Conservation (phyloP, 1,140 invertebrate genomes). For the Drosophila leontia region DNA sequence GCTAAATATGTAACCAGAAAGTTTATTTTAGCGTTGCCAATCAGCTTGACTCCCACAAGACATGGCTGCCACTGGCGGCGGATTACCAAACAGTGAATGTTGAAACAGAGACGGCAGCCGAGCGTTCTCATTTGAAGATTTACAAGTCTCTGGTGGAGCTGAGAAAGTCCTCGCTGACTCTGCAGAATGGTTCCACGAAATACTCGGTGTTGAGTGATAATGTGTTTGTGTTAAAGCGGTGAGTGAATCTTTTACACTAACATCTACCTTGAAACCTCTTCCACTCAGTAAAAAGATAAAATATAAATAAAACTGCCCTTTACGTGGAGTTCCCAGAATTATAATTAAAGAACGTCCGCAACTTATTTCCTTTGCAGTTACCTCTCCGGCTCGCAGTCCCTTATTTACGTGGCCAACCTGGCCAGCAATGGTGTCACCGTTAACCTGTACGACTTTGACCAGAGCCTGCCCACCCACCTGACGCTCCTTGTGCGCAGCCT, state of each 20-base stretch:
- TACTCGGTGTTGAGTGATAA: constrained; percentile 73
- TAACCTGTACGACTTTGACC: constrained; percentile 55
- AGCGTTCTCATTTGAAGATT: constrained; percentile 73
- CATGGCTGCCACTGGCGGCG: constrained; percentile 89
- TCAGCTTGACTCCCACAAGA: too few species aligned
- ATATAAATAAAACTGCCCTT: too few species aligned
- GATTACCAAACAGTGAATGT: constrained; percentile 87
- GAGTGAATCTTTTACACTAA: constrained; percentile 13
- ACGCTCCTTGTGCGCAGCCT: constrained; percentile 55
- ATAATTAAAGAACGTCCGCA: background rate
- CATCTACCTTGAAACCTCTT: background rate
- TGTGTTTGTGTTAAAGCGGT: constrained; percentile 82
- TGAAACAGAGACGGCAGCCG: constrained; percentile 38
- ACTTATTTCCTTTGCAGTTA: background rate
- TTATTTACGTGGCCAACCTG: constrained; percentile 61
- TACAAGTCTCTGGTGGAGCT: constrained; percentile 69
- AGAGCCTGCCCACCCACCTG: constrained; percentile 47
- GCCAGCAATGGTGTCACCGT: constrained; percentile 40
- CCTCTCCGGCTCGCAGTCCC: constrained; percentile 26
- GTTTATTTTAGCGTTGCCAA: too few species aligned
- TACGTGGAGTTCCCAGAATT: background rate
- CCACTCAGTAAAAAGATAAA: too few species aligned
- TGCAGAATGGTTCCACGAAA: constrained; percentile 83
- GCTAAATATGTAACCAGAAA: too few species aligned
- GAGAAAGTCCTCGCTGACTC: constrained; percentile 50